Evolutionary conservation across 2,113 vertebrate species (phyloP), one percentile per base, ranked within the genome.

Genomic region (Falco punctatus): DNA sequence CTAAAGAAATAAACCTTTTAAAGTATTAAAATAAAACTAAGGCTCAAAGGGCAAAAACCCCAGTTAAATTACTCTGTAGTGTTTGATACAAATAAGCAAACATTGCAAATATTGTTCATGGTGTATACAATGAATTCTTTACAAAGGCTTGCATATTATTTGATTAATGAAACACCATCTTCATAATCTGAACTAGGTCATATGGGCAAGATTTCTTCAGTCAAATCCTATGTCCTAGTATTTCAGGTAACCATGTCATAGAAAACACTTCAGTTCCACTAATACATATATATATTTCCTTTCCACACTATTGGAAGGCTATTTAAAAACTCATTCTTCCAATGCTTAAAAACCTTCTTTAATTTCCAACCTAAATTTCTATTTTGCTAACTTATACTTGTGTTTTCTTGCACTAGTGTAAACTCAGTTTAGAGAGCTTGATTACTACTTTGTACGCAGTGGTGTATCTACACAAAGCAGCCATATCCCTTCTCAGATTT

Each of bases 1-100:
- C 61, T 82, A 62, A 82, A 75, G 57, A 91, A 94, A 67, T 71
- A 82, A 92, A 75, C 27, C 71, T 75, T 92, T 92, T 62, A 92
- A 38, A 38, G 74, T 74, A 91, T 65, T 91, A 59, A 94, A 90
- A 84, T 88, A 87, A 88, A 73, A 65, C 48, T 49, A 81, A 57
- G 28, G 49, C 72, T 57, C 67, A 54, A 71, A 62, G 18, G 55
- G 62, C 22, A 49, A 81, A 80, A 70, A 58, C 44, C 44, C 64
- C 8, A 27, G 11, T n/a, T 54, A 64, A 85, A 72, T 65, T 1
- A 64, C 32, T 30, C 42, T n/a, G 22, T 14, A 70, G 35, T 15
- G 5, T 57, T 58, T 70, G 70, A 78, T 48, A 70, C 55, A 88
- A 90, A 81, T 44, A 92, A 88, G 69, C 16, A 87, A 86, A 73